Base-by-base conservation (phyloP, 2,113 vertebrate genomes). In the Corythoichthys haematopterus region DNA sequence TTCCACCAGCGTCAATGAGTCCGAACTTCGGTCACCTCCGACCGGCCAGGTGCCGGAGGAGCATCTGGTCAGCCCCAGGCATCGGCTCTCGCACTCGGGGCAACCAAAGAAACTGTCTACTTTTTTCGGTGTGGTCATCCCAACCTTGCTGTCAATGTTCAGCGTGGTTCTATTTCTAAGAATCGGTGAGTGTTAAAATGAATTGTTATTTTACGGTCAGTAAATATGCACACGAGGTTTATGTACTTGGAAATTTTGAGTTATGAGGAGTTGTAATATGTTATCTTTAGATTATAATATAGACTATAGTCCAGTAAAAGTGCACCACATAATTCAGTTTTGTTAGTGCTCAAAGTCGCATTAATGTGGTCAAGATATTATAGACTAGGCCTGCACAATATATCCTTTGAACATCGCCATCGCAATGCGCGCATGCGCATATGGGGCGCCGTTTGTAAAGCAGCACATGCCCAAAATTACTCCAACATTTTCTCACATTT, bases 141-240 rank as follows among this genome's bases (percentile, higher is more conserved):
- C 94, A 48, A 96, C 94, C 13, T 68, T 96, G 74, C 93, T 96
- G 72, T 94, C 95, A 0, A 96, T 96, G 95, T 95, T 96, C 91
- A 95, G 94, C 82, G 95, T 96, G 74, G 94, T 96, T 20, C 72
- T 96, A 20, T 96, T 96, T 70, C 91, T 96, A 65, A 75, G 95
- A 28, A 91, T 96, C 55, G 95, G 94, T 96, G 84, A 93, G 93
- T 90, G 40, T 5, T 43, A 2, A 43, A 43, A 8, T 5, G 9
- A 43, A 28, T 28, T 28, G 20, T 43, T 43, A 43, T 8, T 40
- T 40, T 40, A 7, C 0, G 20, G 20, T n/a, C 8, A 6, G 2
- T 51, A 51, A 51, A 15, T 51, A 16, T 14, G 48, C 40, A 43
- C 40, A 43, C 3, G 40, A 43, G 40, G 40, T 43, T 51, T 51